Conservation (phyloP, 2,113 vertebrate genomes). For the Electrona antarctica region DNA sequence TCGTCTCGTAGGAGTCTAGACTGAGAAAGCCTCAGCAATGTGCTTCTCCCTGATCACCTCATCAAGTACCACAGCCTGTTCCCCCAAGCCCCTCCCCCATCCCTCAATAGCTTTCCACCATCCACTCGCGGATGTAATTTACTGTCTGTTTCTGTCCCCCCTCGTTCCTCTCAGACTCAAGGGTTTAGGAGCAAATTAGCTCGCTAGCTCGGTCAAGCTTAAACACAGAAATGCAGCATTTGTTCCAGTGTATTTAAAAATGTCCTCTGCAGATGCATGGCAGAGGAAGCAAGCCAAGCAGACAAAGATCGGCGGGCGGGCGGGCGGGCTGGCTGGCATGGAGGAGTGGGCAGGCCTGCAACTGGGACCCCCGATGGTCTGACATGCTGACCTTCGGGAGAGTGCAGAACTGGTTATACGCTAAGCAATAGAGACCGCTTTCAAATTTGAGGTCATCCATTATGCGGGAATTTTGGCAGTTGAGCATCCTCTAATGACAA, state of each 20-base stretch:
- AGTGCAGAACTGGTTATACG: slow-evolving; percentile 39
- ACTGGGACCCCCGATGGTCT: slow-evolving; percentile 31
- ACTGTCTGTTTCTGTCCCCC: slow-evolving; percentile 65
- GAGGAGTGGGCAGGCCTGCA: slow-evolving; percentile 29
- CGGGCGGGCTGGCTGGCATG: slow-evolving; percentile 28
- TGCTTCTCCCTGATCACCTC: slow-evolving; percentile 35
- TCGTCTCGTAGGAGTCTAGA: slow-evolving; percentile 12
- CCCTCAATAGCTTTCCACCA: slow-evolving; percentile 28
- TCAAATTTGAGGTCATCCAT: slow-evolving; percentile 58
- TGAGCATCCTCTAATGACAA: slow-evolving; percentile 24
- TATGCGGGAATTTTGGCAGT: slow-evolving; percentile 47
- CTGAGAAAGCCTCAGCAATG: slow-evolving; percentile 21
- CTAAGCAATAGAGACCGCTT: slow-evolving; percentile 28
- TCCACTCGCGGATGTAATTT: slow-evolving; percentile 75
- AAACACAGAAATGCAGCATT: slow-evolving; percentile 76
- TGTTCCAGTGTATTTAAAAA: slow-evolving; percentile 76
- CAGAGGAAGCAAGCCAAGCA: slow-evolving; percentile 47
- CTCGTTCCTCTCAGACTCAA: slow-evolving; percentile 71
- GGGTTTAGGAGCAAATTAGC: slow-evolving; percentile 81
- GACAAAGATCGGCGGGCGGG: slow-evolving; percentile 9
- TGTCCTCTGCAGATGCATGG: slow-evolving; percentile 68
- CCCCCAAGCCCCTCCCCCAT: neutral
- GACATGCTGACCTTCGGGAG: slow-evolving; percentile 55
- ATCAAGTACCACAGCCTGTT: slow-evolving; percentile 33
- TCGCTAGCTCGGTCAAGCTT: slow-evolving; percentile 78